Base-by-base conservation (phyloP, 2,113 vertebrate species). In the Chionis minor region DNA sequence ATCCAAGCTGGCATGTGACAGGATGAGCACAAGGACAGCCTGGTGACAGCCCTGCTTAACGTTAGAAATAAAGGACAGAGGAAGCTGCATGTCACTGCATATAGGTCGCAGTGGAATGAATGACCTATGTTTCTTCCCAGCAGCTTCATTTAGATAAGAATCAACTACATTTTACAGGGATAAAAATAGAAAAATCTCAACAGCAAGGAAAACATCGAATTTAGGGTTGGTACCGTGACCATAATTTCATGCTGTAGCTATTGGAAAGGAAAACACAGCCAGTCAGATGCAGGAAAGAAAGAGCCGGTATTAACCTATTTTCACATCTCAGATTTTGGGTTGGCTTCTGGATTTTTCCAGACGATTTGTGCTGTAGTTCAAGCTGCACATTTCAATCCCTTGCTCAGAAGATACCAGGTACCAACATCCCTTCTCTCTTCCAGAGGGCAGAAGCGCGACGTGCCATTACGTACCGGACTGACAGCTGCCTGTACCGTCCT, bases 1-100 rank as follows among this genome's bases (percentile, higher is more conserved):
- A 97, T 90, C 69, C 38, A 81, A 74, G 72, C n/a, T 96, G 94
- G 92, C 94, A 71, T 51, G 73, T 66, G 93, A 93, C 93, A 80
- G 87, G 65, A 88, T 17, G 83, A 89, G 87, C 87, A 81, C 89
- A 87, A 94, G 93, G 92, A 83, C 94, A 58, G 90, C 5, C 74
- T 92, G 92, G 84, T 70, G 85, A 94, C 90, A 96, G 81, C 87
- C 56, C 49, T 61, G 71, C 92, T 77, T 82, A 42, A 42, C 87
- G 66, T 58, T 73, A 73, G 90, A 86, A 77, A 66, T 38, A 93
- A 94, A 96, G 92, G 93, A 95, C 81, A 90, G 85, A 55, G 62
- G 86, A 66, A 82, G 66, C 81, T 45, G 32, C 70, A 45, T 82
- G 93, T 88, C 96, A 88, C 79, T 79, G 78, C 81, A 21, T 44